Base-by-base conservation (phyloP, 2,888 invertebrate genomes). In the Mayetiola destructor region DNA sequence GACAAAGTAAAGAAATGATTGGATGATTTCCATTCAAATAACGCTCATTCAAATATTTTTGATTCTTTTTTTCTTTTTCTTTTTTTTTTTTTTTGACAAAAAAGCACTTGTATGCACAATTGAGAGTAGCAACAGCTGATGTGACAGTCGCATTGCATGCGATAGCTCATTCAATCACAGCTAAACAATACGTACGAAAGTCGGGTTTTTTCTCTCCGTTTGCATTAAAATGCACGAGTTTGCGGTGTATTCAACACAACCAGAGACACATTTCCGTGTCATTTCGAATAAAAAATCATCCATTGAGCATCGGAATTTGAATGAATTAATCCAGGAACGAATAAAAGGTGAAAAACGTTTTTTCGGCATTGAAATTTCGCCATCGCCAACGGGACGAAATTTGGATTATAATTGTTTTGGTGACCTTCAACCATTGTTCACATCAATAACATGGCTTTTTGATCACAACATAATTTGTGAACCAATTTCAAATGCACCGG, bases 301-400 rank as follows among this genome's bases (percentile, higher is more conserved):
- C 1, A 52, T 16, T 5, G 16, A 14, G 16, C 6, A 8, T 6
- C 21, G 23, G 12, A 36, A 9, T 39, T 29, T 56, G 18, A 20
- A 27, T 21, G 39, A 56, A 2, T 40, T 37, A 9, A 56, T 56
- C 12, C 32, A 39, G 10, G n/a, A 39, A 1, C 27, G 39, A 56
- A 56, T 56, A n/a, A 27, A 29, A 23, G 16, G 18, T 2, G 9
- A 39, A 18, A 37, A 39, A 30, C 27, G 32, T 16, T 56, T 56
- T 30, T 39, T 35, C n/a, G 36, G 37, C 4, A 39, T 56, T 16
- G 56, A 56, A 56, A 56, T 56, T n/a, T 40, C 56, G 21, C 56
- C 56, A 16, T n/a, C 35, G 8, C 16, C 32, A 39, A 40, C 5
- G 10, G 27, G 27, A 56, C 6, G 12, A 16, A 27, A 27, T n/a